Base-by-base conservation (phyloP, 2,113 vertebrate species). In the Trochalopteron elliotii region DNA sequence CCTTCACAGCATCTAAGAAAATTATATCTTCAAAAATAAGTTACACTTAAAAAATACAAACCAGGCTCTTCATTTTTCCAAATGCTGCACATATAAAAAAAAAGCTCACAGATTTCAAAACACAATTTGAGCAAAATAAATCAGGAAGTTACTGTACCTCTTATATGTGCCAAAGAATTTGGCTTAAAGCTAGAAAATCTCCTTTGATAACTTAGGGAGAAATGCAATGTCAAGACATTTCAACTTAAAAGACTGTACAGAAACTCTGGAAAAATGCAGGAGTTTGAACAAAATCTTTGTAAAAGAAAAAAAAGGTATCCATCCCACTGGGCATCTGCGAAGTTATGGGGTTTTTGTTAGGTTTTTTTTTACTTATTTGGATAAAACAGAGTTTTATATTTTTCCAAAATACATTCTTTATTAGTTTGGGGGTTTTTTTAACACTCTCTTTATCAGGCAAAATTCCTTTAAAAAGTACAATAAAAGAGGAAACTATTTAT, bases 401-500 rank as follows among this genome's bases (percentile, higher is more conserved):
- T 92, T 83, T 90, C 33, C 19, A 89, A 93, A 93, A 89, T n/a
- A 61, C 4, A 42, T 42, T 35, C 86, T 74, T 78, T 84, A 88
- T 42, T 24, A 72, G 57, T 49, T 77, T 63, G 8, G 22, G 12
- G 31, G 10, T 1, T 33, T 85, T 93, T 91, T 64, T 76, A 91
- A 40, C 28, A 77, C 15, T 20, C 35, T 18, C 28, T 23, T 5
- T 78, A 91, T 64, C 33, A n/a, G 52, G 56, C 12, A 93, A 93
- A 93, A 92, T 65, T 91, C 70, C 67, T 89, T 86, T 87, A 28
- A 55, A 83, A 85, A 71, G 52, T 78, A 89, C 82, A 93, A 56
- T 15, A 75, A 87, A 94, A 63, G 59, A 94, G 81, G 30, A 74
- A 75, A 94, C 75, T 64, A 49, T 81, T 91, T 93, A 89, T 81